Percentiles rank a stretch among this genome's conserved stretches.
These are phyloP conservation scores for Periophthalmus modestus DNA, from an alignment of 2,113 vertebrate genomes.

Conservation along the genomic window DNA sequence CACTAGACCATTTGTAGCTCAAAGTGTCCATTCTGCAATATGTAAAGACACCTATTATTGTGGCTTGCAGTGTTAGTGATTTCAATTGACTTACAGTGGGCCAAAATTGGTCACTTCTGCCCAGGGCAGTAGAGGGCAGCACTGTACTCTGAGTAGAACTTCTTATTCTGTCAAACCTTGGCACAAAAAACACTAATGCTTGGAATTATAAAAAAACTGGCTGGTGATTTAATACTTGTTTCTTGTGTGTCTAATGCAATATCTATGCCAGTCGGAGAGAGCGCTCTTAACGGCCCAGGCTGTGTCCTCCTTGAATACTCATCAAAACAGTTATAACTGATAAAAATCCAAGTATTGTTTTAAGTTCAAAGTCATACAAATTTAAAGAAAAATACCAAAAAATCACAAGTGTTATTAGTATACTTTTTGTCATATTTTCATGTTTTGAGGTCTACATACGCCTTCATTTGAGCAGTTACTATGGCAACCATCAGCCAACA, in stretches of 20 bases:
- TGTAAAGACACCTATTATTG: background rate
- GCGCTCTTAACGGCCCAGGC: too few relatives aligned
- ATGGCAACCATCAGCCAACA: background rate
- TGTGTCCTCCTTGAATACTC: too few relatives aligned
- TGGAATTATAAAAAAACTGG: too few relatives aligned
- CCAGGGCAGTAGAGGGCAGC: background rate
- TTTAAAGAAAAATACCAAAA: background rate
- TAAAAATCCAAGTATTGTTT: background rate
- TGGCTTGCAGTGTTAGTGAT: too few relatives aligned
- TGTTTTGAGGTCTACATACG: too few relatives aligned
- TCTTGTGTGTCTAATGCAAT: too few relatives aligned
- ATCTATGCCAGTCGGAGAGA: too few relatives aligned
- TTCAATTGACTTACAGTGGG: background rate
- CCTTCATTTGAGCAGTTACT: background rate
- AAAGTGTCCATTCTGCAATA: background rate
- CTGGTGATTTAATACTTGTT: too few relatives aligned
- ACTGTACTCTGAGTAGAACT: background rate
- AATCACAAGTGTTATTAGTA: too few relatives aligned
- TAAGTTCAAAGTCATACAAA: background rate
- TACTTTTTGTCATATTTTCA: too few relatives aligned
- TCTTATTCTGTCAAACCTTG: background rate
- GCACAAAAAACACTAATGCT: background rate
- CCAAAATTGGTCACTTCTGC: background rate
- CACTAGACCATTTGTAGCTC: too few relatives aligned
- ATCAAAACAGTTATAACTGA: too few relatives aligned